These are phyloP conservation scores for Psittacus erithacus DNA, from an alignment of 2,113 vertebrate species.

Conservation along the genomic window DNA sequence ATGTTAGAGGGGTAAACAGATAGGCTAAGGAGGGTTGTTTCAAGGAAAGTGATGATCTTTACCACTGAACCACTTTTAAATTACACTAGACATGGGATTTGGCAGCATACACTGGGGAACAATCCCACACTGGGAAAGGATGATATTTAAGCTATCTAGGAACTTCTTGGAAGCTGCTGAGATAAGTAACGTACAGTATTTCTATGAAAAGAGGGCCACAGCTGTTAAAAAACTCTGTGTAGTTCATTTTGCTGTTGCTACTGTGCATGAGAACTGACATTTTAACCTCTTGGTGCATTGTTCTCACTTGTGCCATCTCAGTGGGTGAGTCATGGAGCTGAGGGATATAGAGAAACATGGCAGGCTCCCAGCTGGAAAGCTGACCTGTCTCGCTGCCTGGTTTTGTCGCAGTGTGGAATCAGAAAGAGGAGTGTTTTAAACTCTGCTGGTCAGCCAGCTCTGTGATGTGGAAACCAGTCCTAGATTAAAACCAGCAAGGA, in stretches of 20 bases:
- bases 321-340: not conserved
- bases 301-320: not conserved
- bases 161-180: not conserved
- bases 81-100: not conserved
- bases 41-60: not conserved
- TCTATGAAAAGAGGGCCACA: not conserved
- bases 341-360: not conserved
- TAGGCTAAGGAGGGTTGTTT: not conserved
- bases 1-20: not conserved
- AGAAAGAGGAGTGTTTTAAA: not conserved
- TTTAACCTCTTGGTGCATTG: not conserved
- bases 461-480: not conserved
- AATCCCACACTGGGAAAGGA: not conserved
- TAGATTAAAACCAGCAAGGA: not conserved
- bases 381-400: not conserved
- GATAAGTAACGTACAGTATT: not conserved
- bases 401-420: not conserved
- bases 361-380: not conserved
- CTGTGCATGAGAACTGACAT: not conserved
- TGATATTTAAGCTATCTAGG: not conserved
- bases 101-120: not conserved
- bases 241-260: slow-evolving; percentile 8
- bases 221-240: not conserved
- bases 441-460: not conserved
- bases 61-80: not conserved